These are phyloP conservation scores for Lontra canadensis DNA, from an alignment of 2,113 vertebrate species.

Conservation along the genomic window DNA sequence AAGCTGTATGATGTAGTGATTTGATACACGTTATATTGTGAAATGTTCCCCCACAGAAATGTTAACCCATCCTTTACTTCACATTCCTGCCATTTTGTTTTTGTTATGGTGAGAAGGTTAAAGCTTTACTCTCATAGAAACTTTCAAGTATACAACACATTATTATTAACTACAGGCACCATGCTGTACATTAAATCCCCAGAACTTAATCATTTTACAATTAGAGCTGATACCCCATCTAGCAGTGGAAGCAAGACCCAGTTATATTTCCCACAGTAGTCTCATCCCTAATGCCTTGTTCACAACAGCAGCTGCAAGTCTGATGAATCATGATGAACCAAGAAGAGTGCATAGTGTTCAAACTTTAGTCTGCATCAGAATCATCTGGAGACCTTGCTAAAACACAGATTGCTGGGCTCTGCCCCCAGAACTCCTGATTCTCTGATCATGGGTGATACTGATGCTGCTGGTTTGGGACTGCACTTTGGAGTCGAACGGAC, in stretches of 20 bases:
- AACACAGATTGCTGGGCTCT: not conserved
- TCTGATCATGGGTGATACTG: not conserved
- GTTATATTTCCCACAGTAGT: not conserved
- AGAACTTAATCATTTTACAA: not conserved
- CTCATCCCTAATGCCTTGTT: not conserved
- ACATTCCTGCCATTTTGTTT: not conserved
- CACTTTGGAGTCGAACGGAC: not conserved
- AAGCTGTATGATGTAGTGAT: not conserved
- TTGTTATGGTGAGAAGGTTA: not conserved
- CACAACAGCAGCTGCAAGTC: accelerated
- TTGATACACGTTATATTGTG: not conserved
- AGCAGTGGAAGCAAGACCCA: not conserved
- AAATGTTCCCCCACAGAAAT: not conserved
- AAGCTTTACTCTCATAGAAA: not conserved
- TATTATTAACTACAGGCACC: not conserved
- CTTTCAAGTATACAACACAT: not conserved
- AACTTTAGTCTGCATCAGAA: not conserved
- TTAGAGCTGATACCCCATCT: not conserved
- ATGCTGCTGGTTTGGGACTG: not conserved
- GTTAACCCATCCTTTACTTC: not conserved
- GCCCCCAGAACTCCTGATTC: not conserved
- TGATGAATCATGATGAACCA: not conserved
- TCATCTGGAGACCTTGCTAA: not conserved
- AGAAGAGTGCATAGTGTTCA: not conserved
- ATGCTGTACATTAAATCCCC: not conserved